A percentile compares a stretch with the other conserved stretches of the same genome.
Conservation (phyloP, 2,113 vertebrate species). For the Orcinus orca region DNA sequence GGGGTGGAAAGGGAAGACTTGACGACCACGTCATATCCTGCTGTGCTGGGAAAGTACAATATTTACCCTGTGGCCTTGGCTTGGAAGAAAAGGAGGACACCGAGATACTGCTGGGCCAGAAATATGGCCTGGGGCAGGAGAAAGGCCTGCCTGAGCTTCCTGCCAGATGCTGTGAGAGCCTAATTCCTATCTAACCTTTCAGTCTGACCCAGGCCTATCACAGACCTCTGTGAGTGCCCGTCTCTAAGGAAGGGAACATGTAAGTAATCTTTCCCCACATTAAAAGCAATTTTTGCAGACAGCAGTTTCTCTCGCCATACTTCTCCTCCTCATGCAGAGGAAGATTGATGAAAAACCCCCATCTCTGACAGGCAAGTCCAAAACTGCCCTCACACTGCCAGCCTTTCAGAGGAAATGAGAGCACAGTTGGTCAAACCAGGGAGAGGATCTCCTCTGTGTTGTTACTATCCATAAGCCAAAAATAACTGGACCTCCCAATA, state of each 20-base stretch:
- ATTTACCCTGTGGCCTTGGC: background rate
- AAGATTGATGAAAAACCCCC: background rate
- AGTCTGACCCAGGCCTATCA: background rate
- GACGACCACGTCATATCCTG: background rate
- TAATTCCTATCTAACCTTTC: background rate
- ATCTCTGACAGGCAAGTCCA: background rate
- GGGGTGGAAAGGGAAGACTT: background rate
- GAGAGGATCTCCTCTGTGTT: background rate
- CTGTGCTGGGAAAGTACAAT: background rate
- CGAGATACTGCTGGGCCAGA: background rate
- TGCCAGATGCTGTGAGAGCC: accelerated
- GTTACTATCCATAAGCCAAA: background rate
- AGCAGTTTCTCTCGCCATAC: background rate
- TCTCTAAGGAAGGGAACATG: background rate
- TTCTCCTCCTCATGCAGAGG: background rate
- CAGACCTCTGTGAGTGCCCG: background rate
- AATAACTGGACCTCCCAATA: background rate
- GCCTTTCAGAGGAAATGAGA: background rate
- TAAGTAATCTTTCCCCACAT: background rate
- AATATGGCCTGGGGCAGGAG: background rate
- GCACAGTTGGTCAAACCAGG: background rate
- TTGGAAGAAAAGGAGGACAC: background rate
- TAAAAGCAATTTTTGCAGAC: background rate
- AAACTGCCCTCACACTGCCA: background rate
- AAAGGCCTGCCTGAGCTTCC: background rate